Evolutionary conservation across 37 sponge, comb jelly and placozoan genomes (phyloP), one percentile per base, ranked within the genome.

Genomic region (Sycon ciliatum): DNA sequence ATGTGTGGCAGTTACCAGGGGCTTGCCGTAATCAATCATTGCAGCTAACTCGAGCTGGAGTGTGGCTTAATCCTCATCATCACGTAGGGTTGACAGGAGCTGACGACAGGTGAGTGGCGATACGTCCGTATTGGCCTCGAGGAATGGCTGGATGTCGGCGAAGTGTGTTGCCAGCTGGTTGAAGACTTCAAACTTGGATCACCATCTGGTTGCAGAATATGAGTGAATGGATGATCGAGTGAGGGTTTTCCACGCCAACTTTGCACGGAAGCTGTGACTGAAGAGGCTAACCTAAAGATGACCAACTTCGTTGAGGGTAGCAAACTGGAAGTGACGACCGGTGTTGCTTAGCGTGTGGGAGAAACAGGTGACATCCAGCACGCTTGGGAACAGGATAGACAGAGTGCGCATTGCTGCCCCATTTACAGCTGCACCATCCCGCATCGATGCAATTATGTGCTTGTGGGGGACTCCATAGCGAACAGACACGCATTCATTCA

Each of bases 361-460:
- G 27, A 69, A 31, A 31, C 70, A 69, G 34, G 52, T 27, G 30
- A 69, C 70, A 39, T 69, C 70, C 22, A 69, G 13, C 18, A 31
- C 70, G 4, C n/a, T 38, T 29, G 70, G 70, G 34, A 42, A 69
- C 24, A 69, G 18, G 5, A 69, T n/a, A 24, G 22, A 42, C 35
- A 72, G 7, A 56, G 73, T 72, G 56, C 58, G 33, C 57, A 55
- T 72, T 6, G 73, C 75, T 36, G 29, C 62, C 3, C 18, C n/a
- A 36, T 72, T 54, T 4, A 18, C 64, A n/a, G 58, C 29, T 9
- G 74, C 74, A 4, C 74, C 23, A 60, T 73, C 74, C 23, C 74
- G 57, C 74, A 73, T 73, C 27, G 63, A 62, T 22, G 64, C 62
- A 33, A 73, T 3, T 20, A 75, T 49, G 18, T 38, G 56, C 7